A percentile compares a stretch with the other conserved stretches of the same genome.
phyloP scores from a whole-genome alignment of 2,888 invertebrate genomes.

The Allacma fusca region DNA sequence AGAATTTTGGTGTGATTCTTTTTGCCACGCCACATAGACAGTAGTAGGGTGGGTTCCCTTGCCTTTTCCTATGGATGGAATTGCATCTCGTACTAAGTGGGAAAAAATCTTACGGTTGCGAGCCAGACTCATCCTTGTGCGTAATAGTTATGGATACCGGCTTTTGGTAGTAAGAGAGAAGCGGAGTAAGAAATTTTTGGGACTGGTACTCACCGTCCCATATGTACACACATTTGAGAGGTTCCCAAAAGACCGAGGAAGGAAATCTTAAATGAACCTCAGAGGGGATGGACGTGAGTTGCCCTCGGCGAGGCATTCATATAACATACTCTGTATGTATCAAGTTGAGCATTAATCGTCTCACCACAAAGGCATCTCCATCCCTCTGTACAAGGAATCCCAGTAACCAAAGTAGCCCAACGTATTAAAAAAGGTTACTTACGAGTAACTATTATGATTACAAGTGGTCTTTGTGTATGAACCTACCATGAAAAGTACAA shows the following conservation, averaged over 20 bases:
- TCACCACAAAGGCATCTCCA: neutral
- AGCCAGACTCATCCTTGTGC: neutral
- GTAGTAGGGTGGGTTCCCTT: too few species aligned
- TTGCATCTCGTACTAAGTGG: slow-evolving; percentile 38
- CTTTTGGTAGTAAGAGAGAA: neutral
- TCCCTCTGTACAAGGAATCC: neutral
- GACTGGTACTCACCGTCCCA: neutral
- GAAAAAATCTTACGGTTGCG: slow-evolving; percentile 39
- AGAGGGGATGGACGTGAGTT: slow-evolving; percentile 26
- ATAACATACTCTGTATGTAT: neutral
- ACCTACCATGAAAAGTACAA: slow-evolving; percentile 12
- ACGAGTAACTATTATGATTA: neutral
- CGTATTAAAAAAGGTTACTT: slow-evolving; percentile 1
- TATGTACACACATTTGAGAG: neutral
- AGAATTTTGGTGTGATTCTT: neutral
- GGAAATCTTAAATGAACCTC: slow-evolving; percentile 29
- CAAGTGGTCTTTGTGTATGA: slow-evolving; percentile 3
- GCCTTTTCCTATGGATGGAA: slow-evolving; percentile 30
- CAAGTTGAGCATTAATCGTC: neutral
- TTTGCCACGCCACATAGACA: neutral
- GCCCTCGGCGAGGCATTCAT: slow-evolving; percentile 25
- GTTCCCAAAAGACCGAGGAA: neutral
- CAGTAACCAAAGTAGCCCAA: neutral
- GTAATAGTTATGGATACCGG: neutral
- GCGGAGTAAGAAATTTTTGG: too few species aligned